phyloP scores from a whole-genome alignment of 2,113 vertebrate genomes.

The Uria aalge region DNA sequence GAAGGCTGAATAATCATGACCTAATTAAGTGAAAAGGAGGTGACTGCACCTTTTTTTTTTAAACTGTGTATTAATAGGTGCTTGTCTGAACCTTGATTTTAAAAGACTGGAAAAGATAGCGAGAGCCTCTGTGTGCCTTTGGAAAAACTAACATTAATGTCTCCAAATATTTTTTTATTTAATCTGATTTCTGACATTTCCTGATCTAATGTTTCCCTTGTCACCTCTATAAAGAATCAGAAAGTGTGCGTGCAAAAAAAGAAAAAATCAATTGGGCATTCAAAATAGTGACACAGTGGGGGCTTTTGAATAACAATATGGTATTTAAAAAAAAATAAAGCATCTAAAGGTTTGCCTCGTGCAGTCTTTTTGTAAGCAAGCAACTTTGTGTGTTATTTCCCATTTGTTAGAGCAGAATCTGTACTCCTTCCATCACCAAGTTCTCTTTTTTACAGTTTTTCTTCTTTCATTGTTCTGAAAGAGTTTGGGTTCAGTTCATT shows the following conservation, averaged over 20 bases:
- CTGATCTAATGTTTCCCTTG: neutral
- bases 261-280: neutral
- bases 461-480: neutral
- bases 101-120: neutral
- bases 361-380: neutral
- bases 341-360: neutral
- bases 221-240: neutral
- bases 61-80: neutral
- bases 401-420: neutral
- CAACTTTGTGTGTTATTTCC: neutral
- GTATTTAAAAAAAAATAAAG: neutral
- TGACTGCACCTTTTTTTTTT: neutral
- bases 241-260: neutral
- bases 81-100: neutral
- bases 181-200: neutral
- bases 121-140: neutral
- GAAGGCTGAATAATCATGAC: neutral
- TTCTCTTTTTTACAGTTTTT: neutral
- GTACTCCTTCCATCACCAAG: neutral
- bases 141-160: neutral
- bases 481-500: neutral
- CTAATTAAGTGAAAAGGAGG: slow-evolving; percentile 4
- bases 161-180: neutral
- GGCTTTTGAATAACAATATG: neutral
- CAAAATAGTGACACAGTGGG: neutral